Conservation (phyloP, 2,888 invertebrate species). For the Cosmorhoe ocellata region DNA sequence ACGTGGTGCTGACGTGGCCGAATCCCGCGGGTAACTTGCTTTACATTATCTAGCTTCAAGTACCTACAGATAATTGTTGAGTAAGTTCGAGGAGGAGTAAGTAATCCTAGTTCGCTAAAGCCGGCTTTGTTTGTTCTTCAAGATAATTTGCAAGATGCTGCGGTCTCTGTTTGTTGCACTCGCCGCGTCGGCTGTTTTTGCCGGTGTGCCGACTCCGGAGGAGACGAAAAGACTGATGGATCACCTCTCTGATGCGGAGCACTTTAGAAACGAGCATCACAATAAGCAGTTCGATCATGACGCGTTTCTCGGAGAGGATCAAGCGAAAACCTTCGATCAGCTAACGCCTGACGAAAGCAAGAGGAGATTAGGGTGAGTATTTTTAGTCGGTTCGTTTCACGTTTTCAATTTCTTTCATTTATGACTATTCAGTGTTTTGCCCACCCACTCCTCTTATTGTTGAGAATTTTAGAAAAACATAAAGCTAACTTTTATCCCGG, state of each 20-base stretch:
- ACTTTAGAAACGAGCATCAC: conserved; percentile 90
- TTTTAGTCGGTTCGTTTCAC: too few species aligned
- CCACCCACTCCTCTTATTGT: too few species aligned
- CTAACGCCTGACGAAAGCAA: conserved; percentile 97
- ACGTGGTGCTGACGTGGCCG: conserved; percentile 74
- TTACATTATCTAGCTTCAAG: too few species aligned
- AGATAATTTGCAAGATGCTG: conserved; percentile 55
- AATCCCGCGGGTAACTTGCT: conserved; percentile 37
- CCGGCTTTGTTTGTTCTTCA: conserved; percentile 29
- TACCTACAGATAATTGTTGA: too few species aligned
- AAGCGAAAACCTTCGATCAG: conserved; percentile 96
- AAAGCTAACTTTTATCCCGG: too few species aligned
- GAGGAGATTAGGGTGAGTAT: conserved; percentile 87
- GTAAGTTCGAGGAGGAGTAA: too few species aligned
- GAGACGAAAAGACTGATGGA: conserved; percentile 86
- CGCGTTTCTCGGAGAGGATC: conserved; percentile 97
- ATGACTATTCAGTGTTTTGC: too few species aligned
- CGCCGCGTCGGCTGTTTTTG: conserved; percentile 67
- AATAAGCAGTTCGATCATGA: conserved; percentile 98
- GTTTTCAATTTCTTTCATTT: too few species aligned
- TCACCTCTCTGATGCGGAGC: conserved; percentile 89
- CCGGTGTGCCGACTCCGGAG: conserved; percentile 87
- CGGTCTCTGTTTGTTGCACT: conserved; percentile 61
- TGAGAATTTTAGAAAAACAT: too few species aligned
- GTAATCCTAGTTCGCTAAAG: neutral